Percentiles rank a stretch among this genome's conserved stretches.
Evolutionary conservation across 2,888 invertebrate species (phyloP).

Genomic region (Erpobdella octoculata): DNA sequence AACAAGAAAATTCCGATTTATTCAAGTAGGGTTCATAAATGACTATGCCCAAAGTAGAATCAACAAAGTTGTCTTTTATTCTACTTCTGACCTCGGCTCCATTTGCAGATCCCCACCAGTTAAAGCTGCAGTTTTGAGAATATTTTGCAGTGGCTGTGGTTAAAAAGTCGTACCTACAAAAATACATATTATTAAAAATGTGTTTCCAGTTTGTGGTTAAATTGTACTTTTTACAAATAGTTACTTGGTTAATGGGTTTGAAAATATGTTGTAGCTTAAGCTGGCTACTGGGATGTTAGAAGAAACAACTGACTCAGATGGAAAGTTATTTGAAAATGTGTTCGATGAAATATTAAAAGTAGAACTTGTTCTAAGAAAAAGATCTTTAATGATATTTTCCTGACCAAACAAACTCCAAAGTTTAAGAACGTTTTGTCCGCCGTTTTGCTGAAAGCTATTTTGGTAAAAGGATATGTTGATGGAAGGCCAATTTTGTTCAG

Average conservation of each 20-base stretch:
- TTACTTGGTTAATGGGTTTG: constrained; percentile 11
- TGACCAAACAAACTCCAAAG: background rate
- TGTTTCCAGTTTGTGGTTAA: background rate
- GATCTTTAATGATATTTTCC: background rate
- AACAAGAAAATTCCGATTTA: constrained; percentile 24
- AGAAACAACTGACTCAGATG: background rate
- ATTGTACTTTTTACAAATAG: background rate
- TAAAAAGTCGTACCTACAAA: constrained; percentile 9
- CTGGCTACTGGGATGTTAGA: background rate
- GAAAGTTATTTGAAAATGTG: constrained; percentile 16
- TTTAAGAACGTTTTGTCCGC: constrained; percentile 5
- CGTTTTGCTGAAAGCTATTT: constrained; percentile 17
- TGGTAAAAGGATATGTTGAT: background rate
- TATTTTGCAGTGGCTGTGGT: background rate
- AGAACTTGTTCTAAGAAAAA: background rate
- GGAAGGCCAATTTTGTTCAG: background rate
- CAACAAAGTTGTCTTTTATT: constrained; percentile 18
- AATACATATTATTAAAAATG: background rate
- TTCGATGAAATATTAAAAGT: constrained; percentile 15
- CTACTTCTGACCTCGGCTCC: background rate
- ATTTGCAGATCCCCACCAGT: constrained; percentile 26
- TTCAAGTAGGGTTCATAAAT: constrained; percentile 23
- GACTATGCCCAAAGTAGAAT: constrained; percentile 19
- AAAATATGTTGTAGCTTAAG: constrained; percentile 24
- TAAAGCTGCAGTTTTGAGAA: constrained; percentile 22